Evolutionary conservation across 2,888 invertebrate species (phyloP), one percentile per base, ranked within the genome.

Genomic region (Leucozona laternaria): DNA sequence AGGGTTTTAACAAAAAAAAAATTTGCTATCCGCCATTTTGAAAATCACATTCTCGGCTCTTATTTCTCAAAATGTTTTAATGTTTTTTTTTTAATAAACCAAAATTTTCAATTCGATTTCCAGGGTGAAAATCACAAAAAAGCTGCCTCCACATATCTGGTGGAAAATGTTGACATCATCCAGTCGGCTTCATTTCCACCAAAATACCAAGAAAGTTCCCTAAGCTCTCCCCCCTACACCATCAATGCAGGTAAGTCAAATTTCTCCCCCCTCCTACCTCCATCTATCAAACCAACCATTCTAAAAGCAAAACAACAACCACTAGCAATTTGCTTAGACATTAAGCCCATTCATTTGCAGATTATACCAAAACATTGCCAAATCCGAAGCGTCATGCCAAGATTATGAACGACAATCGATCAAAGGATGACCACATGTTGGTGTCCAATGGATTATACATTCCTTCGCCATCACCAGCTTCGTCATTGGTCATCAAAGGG

Each of bases 81-180:
- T n/a, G n/a, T n/a, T n/a, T n/a, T n/a, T n/a, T n/a, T n/a, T n/a
- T n/a, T n/a, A n/a, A n/a, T n/a, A n/a, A n/a, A n/a, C n/a, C n/a
- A n/a, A n/a, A n/a, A n/a, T n/a, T n/a, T n/a, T n/a, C n/a, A n/a
- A n/a, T n/a, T n/a, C n/a, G n/a, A n/a, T n/a, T n/a, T n/a, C 11
- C 91, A 92, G 91, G 89, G 89, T 79, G 92, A 91, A 87, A 91
- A 90, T 13, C 91, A 92, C 78, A 92, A 91, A 83, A 92, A 91
- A 81, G 91, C 92, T 17, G 91, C 91, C 10, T 91, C 92, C n/a
- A 91, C 91, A 0, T 91, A 91, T 77, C 84, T 91, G 8, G 91
- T 91, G 15, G 91, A 91, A 88, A 91, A 91, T 75, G 91, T 91
- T 6, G 91, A 91, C 66, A 92, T 91, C 13, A 92, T 91, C 73